Conservation (phyloP, 2,113 vertebrate genomes). For the Cathartes aura region DNA sequence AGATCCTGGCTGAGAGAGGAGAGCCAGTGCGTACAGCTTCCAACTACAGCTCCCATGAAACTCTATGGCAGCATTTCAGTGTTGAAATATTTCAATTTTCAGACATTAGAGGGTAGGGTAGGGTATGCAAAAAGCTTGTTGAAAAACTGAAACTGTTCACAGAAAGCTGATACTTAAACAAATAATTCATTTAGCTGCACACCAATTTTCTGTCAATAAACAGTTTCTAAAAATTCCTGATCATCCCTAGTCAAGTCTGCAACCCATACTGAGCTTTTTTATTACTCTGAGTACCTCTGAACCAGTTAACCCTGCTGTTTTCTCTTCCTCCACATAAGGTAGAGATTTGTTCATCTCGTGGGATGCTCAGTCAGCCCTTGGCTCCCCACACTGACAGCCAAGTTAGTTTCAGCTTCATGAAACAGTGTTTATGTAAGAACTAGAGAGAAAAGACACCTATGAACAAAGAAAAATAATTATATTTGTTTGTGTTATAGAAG, state of each 20-base stretch:
- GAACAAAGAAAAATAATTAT: conserved; percentile 56
- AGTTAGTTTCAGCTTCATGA: conserved; percentile 9
- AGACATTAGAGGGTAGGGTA: background rate
- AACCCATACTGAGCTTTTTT: conserved; percentile 18
- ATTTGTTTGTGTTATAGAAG: conserved; percentile 32
- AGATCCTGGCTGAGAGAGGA: background rate
- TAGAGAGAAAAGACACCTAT: conserved; percentile 48
- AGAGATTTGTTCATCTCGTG: conserved; percentile 63
- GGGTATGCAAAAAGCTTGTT: background rate
- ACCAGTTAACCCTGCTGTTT: conserved; percentile 48
- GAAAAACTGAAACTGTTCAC: background rate
- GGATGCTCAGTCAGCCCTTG: conserved; percentile 41
- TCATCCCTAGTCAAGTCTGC: background rate
- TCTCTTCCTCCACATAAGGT: conserved; percentile 66
- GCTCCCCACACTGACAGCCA: conserved; percentile 43
- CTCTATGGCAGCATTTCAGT: background rate
- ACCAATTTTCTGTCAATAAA: conserved; percentile 14
- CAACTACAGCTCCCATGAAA: background rate
- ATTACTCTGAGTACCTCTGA: conserved; percentile 14
- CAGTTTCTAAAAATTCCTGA: background rate
- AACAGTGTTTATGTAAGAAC: conserved; percentile 49
- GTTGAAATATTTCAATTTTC: conserved; percentile 6
- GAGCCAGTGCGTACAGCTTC: fast-evolving
- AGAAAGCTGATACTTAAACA: background rate
- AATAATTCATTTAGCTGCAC: background rate